These are phyloP conservation scores for Polydesmus complanatus DNA, from an alignment of 2,888 invertebrate species.

Conservation along the genomic window DNA sequence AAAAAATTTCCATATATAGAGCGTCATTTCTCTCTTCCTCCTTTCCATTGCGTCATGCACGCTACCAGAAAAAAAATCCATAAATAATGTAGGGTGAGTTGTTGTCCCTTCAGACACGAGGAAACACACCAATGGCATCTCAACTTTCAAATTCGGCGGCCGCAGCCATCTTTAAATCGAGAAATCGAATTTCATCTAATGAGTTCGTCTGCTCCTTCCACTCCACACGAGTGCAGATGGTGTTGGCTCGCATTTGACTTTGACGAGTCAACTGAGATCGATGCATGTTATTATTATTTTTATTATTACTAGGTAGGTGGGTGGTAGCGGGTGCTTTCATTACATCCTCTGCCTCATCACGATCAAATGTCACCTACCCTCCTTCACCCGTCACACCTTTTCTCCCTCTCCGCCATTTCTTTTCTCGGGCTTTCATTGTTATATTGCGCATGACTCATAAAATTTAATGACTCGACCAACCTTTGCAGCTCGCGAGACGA, in stretches of 20 bases:
- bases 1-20: no score
- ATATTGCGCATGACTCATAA: background rate
- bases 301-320: background rate
- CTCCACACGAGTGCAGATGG: no score
- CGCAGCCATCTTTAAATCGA: no score
- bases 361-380: background rate
- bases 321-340: background rate
- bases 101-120: no score
- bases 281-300: background rate
- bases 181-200: background rate
- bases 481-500: background rate
- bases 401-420: background rate
- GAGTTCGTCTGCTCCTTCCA: background rate
- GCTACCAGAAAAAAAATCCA: no score
- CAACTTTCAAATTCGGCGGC: no score
- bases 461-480: background rate
- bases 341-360: background rate
- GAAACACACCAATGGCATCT: no score
- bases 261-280: background rate
- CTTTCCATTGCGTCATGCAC: no score
- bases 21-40: no score
- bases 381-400: background rate
- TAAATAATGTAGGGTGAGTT: no score
- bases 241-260: background rate
- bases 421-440: background rate